These are phyloP conservation scores for Sphaerophoria rueppellii DNA, from an alignment of 2,888 invertebrate species.

Conservation along the genomic window DNA sequence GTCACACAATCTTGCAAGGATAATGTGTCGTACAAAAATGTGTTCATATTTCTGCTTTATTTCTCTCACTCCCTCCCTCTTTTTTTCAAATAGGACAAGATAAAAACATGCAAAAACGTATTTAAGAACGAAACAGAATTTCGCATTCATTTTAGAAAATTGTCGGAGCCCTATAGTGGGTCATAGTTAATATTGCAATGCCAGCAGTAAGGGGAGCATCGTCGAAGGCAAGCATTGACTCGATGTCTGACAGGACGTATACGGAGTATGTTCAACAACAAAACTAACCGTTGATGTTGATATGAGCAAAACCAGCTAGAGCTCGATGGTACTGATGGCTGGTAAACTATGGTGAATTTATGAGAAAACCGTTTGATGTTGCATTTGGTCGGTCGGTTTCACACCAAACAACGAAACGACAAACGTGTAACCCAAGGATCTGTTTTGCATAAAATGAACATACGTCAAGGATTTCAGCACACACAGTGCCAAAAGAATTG, in stretches of 20 bases:
- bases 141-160: constrained; percentile 62
- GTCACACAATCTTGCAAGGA: constrained; percentile 69
- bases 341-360: constrained; percentile 50
- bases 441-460: constrained; percentile 70
- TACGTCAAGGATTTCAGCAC: constrained; percentile 70
- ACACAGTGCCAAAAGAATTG: constrained; percentile 18
- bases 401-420: constrained; percentile 60
- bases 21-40: constrained; percentile 70
- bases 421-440: constrained; percentile 62
- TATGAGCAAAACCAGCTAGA: background rate
- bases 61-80: background rate
- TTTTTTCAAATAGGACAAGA: constrained; percentile 27
- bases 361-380: constrained; percentile 67
- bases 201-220: background rate
- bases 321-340: background rate
- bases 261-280: constrained; percentile 46
- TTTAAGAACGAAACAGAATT: constrained; percentile 57
- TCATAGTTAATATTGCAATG: constrained; percentile 67
- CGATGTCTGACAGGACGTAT: constrained; percentile 65
- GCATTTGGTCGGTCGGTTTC: constrained; percentile 61
- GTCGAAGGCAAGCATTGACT: constrained; percentile 10
- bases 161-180: constrained; percentile 50
- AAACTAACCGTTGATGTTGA: constrained; percentile 4
- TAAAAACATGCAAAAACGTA: background rate
- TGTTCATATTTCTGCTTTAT: constrained; percentile 34